Percentiles rank a stretch among this genome's conserved stretches.
These are phyloP conservation scores for Stratiomys singularior DNA, from an alignment of 2,888 invertebrate species.

Conservation along the genomic window DNA sequence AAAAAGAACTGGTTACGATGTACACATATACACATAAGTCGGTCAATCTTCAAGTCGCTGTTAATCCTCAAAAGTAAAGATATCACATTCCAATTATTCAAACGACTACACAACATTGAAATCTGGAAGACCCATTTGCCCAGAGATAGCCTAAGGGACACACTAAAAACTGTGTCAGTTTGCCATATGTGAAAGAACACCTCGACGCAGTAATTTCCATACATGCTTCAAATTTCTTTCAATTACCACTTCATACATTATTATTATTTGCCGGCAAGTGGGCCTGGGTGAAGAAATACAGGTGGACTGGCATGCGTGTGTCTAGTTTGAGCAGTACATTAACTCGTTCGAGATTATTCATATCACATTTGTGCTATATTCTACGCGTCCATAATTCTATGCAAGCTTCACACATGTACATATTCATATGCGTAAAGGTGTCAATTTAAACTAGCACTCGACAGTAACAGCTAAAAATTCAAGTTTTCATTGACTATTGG, in stretches of 20 bases:
- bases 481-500: constrained; percentile 3
- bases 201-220: not conserved
- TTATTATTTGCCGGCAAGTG: not conserved
- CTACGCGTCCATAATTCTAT: constrained; percentile 29
- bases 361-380: constrained; percentile 37
- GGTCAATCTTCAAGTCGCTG: constrained; percentile 10
- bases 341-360: constrained; percentile 25
- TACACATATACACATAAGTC: too few relatives aligned
- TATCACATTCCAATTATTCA: not conserved
- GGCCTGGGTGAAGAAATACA: not conserved
- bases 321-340: not conserved
- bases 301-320: not conserved
- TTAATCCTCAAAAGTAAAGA: constrained; percentile 8
- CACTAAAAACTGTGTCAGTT: constrained; percentile 14
- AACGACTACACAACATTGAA: not conserved
- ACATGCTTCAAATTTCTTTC: constrained; percentile 14
- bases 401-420: not conserved
- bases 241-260: not conserved
- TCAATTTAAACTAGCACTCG: not conserved
- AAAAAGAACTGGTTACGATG: too few relatives aligned
- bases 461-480: not conserved
- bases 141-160: not conserved
- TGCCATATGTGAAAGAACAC: constrained; percentile 10
- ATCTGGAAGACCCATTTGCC: constrained; percentile 12
- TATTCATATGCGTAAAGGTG: not conserved